Percentiles rank a stretch among this genome's conserved stretches.
These are phyloP conservation scores for Hypotaenidia okinawae DNA, from an alignment of 2,797 vertebrate species.

Conservation along the genomic window DNA sequence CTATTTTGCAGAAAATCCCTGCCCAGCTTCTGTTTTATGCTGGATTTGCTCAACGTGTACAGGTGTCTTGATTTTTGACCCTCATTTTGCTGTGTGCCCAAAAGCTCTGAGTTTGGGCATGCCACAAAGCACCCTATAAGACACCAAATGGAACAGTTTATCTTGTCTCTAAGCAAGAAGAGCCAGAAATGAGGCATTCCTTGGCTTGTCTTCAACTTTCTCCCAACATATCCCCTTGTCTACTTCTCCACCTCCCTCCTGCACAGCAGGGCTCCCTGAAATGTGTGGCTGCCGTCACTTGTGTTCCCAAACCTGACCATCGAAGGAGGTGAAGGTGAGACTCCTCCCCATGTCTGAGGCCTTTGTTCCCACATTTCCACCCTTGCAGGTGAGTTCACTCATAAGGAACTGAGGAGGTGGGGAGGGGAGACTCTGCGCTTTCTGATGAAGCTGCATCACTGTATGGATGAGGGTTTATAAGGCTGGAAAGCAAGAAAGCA, in stretches of 20 bases:
- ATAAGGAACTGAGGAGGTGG: neutral
- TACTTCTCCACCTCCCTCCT: neutral
- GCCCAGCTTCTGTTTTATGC: neutral
- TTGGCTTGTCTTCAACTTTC: neutral
- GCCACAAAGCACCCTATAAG: neutral
- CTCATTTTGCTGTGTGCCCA: neutral
- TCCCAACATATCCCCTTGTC: neutral
- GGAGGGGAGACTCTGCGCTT: neutral
- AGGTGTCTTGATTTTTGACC: neutral
- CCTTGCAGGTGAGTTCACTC: neutral
- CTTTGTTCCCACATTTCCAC: neutral
- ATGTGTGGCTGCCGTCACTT: neutral
- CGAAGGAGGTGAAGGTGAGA: neutral
- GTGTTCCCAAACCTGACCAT: neutral
- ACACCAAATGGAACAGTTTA: neutral
- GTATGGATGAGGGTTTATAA: neutral
- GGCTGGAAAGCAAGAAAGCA: neutral
- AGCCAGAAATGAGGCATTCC: neutral
- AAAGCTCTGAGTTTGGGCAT: neutral
- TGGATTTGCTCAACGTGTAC: neutral
- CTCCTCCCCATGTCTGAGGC: rapidly evolving
- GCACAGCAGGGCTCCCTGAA: neutral
- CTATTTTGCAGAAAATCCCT: slow-evolving; percentile 25
- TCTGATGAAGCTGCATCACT: neutral
- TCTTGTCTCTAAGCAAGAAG: neutral